Conservation (phyloP, 2,797 vertebrate genomes). For the Gadopsis bispinosus region DNA sequence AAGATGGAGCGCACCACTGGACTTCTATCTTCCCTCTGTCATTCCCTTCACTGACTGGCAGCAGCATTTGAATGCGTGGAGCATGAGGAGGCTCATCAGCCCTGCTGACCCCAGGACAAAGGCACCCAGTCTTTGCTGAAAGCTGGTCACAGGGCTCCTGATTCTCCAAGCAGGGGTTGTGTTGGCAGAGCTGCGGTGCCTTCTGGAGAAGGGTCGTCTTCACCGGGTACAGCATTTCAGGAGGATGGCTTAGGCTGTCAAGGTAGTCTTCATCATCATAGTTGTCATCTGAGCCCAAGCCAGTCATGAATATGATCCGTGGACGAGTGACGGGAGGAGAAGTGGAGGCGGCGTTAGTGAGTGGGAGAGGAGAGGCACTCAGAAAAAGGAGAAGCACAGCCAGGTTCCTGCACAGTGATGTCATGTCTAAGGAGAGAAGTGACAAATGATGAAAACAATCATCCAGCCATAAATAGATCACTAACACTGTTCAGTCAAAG, state of each 20-base stretch:
- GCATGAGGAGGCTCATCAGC: slow-evolving; percentile 63
- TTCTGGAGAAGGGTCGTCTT: neutral
- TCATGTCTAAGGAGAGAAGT: slow-evolving; percentile 70
- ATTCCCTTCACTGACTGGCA: slow-evolving; percentile 44
- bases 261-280: neutral
- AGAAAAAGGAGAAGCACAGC: slow-evolving; percentile 68
- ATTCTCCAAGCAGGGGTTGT: slow-evolving; percentile 84
- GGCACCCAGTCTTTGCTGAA: slow-evolving; percentile 42
- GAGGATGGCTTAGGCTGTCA: neutral
- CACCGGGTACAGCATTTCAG: neutral
- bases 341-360: slow-evolving; percentile 46
- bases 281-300: neutral
- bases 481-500: neutral
- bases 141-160: slow-evolving; percentile 82
- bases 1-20: slow-evolving; percentile 89
- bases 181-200: slow-evolving; percentile 66
- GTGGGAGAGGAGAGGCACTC: slow-evolving; percentile 43
- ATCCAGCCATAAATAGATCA: neutral
- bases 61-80: slow-evolving; percentile 77
- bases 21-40: slow-evolving; percentile 71
- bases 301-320: slow-evolving; percentile 48
- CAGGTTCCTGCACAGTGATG: slow-evolving; percentile 45
- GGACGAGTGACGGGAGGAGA: slow-evolving; percentile 55
- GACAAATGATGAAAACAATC: slow-evolving; percentile 33
- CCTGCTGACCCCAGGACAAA: slow-evolving; percentile 86